phyloP scores from a whole-genome alignment of 2,113 vertebrate genomes.

The Bungarus multicinctus region DNA sequence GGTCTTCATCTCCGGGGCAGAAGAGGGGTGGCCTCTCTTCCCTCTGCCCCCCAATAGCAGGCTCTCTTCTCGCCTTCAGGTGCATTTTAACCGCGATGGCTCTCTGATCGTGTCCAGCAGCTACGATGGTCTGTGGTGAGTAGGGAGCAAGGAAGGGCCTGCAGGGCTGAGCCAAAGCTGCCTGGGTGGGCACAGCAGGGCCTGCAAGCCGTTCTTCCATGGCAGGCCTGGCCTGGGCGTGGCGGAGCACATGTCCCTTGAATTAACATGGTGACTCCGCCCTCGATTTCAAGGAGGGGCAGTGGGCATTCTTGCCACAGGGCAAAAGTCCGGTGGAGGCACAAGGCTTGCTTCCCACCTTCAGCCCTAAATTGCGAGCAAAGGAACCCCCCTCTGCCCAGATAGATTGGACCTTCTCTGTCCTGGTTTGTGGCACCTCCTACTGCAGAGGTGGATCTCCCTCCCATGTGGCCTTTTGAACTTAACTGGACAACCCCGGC shows the following conservation, averaged over 20 bases:
- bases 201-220: background rate
- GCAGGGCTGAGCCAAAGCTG: background rate
- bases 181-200: background rate
- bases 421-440: background rate
- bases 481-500: background rate
- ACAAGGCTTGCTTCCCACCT: background rate
- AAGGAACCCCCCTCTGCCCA: background rate
- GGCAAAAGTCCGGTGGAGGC: background rate
- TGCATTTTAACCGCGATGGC: conserved; percentile 97
- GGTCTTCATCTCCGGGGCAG: background rate
- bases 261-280: background rate
- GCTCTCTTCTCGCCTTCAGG: conserved; percentile 66
- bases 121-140: conserved; percentile 97
- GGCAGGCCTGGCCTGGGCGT: background rate
- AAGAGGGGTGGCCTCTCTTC: background rate
- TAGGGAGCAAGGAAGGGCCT: background rate
- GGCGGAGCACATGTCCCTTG: background rate
- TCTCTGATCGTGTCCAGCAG: conserved; percentile 98
- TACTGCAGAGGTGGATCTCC: background rate
- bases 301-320: background rate
- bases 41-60: too few species aligned
- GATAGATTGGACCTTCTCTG: background rate
- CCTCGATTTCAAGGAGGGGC: background rate
- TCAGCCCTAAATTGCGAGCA: background rate
- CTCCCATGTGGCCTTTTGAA: background rate